These are phyloP conservation scores for Plectrocnemia conspersa DNA, from an alignment of 1,140 invertebrate species.

Conservation along the genomic window DNA sequence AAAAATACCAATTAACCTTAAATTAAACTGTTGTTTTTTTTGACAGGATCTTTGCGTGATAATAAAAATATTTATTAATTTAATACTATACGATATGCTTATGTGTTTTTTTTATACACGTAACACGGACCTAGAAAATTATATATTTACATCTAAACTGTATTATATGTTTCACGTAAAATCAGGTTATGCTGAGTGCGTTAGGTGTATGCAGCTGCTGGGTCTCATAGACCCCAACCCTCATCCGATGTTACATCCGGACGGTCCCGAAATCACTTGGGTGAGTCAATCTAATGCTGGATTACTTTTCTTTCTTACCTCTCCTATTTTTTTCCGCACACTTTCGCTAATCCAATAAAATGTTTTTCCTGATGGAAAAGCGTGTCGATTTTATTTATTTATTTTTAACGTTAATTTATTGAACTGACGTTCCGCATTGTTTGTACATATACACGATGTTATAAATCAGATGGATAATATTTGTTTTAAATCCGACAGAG, in stretches of 20 bases:
- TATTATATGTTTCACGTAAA: too few species aligned
- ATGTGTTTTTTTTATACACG: too few species aligned
- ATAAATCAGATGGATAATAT: background rate
- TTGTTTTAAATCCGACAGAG: slow-evolving; percentile 50
- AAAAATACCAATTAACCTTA: too few species aligned
- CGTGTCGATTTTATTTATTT: too few species aligned
- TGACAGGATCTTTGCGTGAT: too few species aligned
- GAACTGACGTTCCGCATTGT: too few species aligned
- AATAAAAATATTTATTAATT: too few species aligned
- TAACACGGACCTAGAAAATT: too few species aligned
- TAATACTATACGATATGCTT: too few species aligned
- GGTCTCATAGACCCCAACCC: slow-evolving; percentile 84
- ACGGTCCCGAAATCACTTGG: slow-evolving; percentile 96
- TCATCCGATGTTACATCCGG: slow-evolving; percentile 84
- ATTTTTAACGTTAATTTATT: too few species aligned
- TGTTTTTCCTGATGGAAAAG: background rate
- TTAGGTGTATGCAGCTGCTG: slow-evolving; percentile 78
- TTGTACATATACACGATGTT: background rate
- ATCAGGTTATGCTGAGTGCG: slow-evolving; percentile 83
- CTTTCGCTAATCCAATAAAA: slow-evolving; percentile 3
- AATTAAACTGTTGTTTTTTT: too few species aligned
- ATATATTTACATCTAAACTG: background rate
- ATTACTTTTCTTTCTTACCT: background rate
- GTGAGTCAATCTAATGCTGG: slow-evolving; percentile 48
- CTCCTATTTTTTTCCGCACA: background rate